Percentiles rank a stretch among this genome's conserved stretches.
Conservation (phyloP, 2,113 vertebrate genomes). For the Craseonycteris thonglongyai region DNA sequence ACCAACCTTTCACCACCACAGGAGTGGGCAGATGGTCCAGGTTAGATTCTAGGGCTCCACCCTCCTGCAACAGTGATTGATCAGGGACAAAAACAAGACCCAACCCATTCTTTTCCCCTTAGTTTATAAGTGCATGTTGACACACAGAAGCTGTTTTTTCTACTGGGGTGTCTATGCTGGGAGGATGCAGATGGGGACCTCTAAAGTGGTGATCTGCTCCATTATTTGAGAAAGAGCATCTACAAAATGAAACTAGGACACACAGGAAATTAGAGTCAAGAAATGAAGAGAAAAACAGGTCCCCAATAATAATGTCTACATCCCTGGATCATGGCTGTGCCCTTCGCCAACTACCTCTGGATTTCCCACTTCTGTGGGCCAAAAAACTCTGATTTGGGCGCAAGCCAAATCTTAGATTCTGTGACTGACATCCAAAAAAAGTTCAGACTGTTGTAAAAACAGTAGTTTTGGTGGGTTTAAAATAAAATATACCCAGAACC, state of each 20-base stretch:
- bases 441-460: not conserved
- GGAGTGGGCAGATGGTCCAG: not conserved
- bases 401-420: not conserved
- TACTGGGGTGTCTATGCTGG: not conserved
- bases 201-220: not conserved
- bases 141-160: not conserved
- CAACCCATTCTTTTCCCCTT: not conserved
- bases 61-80: not conserved
- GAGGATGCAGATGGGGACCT: not conserved
- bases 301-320: not conserved
- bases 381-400: not conserved
- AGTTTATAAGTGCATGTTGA: not conserved
- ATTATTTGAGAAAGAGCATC: not conserved
- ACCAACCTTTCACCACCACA: not conserved
- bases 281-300: not conserved
- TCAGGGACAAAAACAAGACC: not conserved
- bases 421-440: not conserved
- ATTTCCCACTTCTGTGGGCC: not conserved
- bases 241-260: not conserved
- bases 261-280: not conserved
- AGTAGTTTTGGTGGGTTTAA: not conserved
- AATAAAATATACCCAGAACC: not conserved
- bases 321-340: not conserved
- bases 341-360: not conserved
- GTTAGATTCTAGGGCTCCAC: not conserved